Base-by-base conservation (phyloP, 2,113 vertebrate species). In the Arothron firmamentum region DNA sequence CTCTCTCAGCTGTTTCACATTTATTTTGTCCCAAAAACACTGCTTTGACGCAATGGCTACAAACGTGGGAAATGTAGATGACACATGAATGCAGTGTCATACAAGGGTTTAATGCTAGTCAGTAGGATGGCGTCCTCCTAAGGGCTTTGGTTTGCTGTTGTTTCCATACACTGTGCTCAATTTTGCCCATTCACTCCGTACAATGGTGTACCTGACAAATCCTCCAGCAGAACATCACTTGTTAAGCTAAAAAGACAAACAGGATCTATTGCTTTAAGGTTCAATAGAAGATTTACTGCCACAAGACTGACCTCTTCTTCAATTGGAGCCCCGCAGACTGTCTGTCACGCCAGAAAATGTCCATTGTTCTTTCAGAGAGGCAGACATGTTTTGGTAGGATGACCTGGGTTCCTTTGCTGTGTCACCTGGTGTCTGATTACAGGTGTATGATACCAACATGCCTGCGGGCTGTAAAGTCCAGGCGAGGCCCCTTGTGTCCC, bases 351-450 rank as follows among this genome's bases (percentile, higher is more conserved):
- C 68, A 76, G 89, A 86, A 84, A 78, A 82, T 73, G 70, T 60
- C 80, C 75, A 85, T 88, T 88, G 85, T 89, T 81, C 43, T 17
- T 57, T 53, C 72, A 74, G 71, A 80, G 71, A 80, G 73, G 72
- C 63, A 69, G 74, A 73, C 63, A 82, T 86, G 87, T 89, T 88
- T 87, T 90, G 87, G 79, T 83, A 80, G 67, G 75, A 72, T 88
- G 88, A 91, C 87, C 90, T 77, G 80, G 79, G 80, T 63, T 84
- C 82, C 87, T 82, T 78, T 83, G 76, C 83, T 80, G 80, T 87
- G 86, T 89, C 87, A 91, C 90, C 83, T 82, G 87, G 87, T 89
- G 87, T 90, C 89, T 89, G 83, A 80, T 85, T 87, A 85, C 84
- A 75, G 81, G 82, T 85, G 85, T 75, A 54, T 72, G 80, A 72